Evolutionary conservation across 1,140 invertebrate species (phyloP), one percentile per base, ranked within the genome.

Genomic region (Macrotrachela quadricornifera): DNA sequence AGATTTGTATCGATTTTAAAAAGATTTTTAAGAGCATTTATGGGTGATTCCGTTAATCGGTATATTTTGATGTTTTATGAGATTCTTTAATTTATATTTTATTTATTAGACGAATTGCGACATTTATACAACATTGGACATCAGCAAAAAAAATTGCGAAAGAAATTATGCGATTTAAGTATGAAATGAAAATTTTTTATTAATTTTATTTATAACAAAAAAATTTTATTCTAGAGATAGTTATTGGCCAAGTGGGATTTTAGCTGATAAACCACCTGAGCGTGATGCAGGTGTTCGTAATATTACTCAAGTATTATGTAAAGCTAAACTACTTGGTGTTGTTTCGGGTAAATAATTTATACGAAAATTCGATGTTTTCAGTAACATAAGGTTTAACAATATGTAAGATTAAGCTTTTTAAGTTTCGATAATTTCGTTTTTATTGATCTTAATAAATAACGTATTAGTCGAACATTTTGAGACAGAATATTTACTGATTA

Each of bases 31-130:
- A 77, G 82, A 45, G 80, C 80, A 13, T 81, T 82, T 73, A 79
- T 82, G 64, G 82, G 83, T 14, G 81, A 85, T 61, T 82, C 82
- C 59, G 80, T 86, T 16, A 87, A 86, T 69, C 73, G 60, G 64
- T 67, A 47, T n/a, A n/a, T n/a, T n/a, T n/a, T 45, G 56, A 41
- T 11, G 14, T 30, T 30, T 2, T 0, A 48, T 15, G 1, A 48
- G 14, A 48, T 54, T 40, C 15, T 55, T 9, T 50, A 12, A 8
- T 2, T 10, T 13, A 1, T 50, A 12, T 16, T 18, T 57, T 46
- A 43, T 15, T 21, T 43, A 49, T 38, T 18, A 49, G 21, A 30
- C 21, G 21, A 1, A 30, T 52, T 48, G 38, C 53, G 54, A 38
- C 38, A 13, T 51, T 51, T 16, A 16, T 18, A 4, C 39, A 56